Base-by-base conservation (phyloP, 2,888 invertebrate species). In the Vanessa cardui region DNA sequence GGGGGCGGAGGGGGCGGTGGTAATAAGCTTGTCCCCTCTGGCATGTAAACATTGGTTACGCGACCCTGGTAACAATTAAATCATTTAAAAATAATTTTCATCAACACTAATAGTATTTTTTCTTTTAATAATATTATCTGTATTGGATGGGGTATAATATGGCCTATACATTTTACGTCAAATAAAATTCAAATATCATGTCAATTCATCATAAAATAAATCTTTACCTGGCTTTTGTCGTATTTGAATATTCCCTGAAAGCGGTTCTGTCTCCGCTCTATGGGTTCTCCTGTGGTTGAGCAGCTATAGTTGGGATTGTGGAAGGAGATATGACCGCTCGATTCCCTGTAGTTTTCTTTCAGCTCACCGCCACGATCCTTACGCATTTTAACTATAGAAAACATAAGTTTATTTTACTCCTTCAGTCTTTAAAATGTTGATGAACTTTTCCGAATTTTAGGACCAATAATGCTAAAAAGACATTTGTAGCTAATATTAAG, bases 281-380 rank as follows among this genome's bases (percentile, higher is more conserved):
- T 67, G 4, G 82, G 72, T 5, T 82, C 81, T 20, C 93, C 93
- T 39, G 92, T 93, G 52, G 94, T 94, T 76, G 95, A 95, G 83
- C 87, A 85, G 73, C 81, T 89, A 75, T 98, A 98, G 84, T 97
- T 98, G 5, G 98, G 98, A 91, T 98, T 98, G 58, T 97, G 96
- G 87, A 97, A 98, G 0, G 97, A 97, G 77, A 97, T 94, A 26
- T 97, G 96, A 54, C 96, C 96, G 74, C 95, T 93, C 21, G 96
- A 94, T 39, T 90, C 91, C 15, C 88, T 78, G 72, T 86, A 90
- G 47, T 84, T 85, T 64, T 92, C 90, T 70, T 92, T 92, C 62
- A 85, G 64, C n/a, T 87, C 90, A 0, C 77, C 80, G 1, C 76
- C 75, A 0, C 79, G 81, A 1, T 79, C 76, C 58, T 77, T 77